Base-by-base conservation (phyloP, 2,113 vertebrate genomes). In the Hippocampus barbouri region DNA sequence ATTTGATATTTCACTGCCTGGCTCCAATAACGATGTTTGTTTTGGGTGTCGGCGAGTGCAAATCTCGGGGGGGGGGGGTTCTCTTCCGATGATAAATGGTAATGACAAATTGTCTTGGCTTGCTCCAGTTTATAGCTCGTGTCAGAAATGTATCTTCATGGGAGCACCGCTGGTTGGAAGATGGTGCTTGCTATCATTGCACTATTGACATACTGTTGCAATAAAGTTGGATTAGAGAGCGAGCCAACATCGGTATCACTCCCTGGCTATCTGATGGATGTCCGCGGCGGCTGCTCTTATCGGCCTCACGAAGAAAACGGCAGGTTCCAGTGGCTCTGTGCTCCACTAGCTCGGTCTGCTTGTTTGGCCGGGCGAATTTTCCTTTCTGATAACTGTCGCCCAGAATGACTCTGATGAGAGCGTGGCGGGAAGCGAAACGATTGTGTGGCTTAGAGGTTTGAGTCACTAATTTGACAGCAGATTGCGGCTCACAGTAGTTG, bases 281-380 rank as follows among this genome's bases (percentile, higher is more conserved):
- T 41, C 61, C 20, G 38, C 12, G 38, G 20, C 21, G 34, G 34
- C 38, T 40, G 63, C 63, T 8, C 40, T 65, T 65, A 65, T 65
- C 63, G 40, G 21, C 40, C 15, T 43, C 63, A 21, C 3, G 63
- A 15, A 40, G 63, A 40, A 65, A 65, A 65, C 43, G 18, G 43
- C 63, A 45, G 63, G n/a, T 6, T 43, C 5, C 41, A 15, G 40
- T 34, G 23, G 63, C 40, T 63, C 61, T 23, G 63, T n/a, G 63
- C 21, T 45, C 63, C 7, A 5, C 63, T 65, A 23, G 63, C 63
- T 65, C 25, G 20, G 40, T 65, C 40, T 65, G 63, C n/a, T 65
- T 65, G 21, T 41, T 43, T 12, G 12, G 21, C 38, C 12, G 18
- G n/a, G 38, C 9, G 16, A 43, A 5, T 40, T 21, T 43, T 41